A percentile compares a stretch with the other conserved stretches of the same genome.
phyloP scores from a whole-genome alignment of 2,113 vertebrate species.

The Todiramphus saurophagus region DNA sequence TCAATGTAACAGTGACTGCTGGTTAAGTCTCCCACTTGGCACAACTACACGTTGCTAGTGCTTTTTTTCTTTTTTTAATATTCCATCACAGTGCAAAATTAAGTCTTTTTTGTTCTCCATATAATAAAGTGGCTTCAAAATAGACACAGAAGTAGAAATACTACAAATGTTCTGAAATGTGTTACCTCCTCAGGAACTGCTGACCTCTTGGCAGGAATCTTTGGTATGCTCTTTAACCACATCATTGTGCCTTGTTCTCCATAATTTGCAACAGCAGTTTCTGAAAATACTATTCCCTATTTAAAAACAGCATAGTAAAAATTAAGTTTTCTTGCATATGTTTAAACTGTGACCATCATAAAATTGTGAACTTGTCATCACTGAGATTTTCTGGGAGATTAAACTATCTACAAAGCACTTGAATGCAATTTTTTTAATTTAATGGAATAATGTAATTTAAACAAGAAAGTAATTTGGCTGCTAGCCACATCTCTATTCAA shows the following conservation, averaged over 20 bases:
- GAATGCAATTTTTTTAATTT: neutral
- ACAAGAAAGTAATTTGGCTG: constrained; percentile 9
- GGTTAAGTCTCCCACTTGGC: neutral
- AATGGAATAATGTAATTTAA: neutral
- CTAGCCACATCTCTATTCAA: neutral
- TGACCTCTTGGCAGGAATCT: constrained; percentile 83
- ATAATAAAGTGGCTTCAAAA: neutral
- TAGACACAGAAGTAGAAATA: neutral
- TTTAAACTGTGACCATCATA: neutral
- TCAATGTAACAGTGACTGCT: neutral
- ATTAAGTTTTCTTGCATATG: neutral
- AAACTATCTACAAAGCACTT: neutral
- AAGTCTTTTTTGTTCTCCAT: neutral
- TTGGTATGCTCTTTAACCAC: constrained; percentile 72
- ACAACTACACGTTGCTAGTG: neutral
- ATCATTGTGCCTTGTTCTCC: constrained; percentile 75
- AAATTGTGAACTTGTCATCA: neutral
- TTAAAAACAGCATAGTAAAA: constrained; percentile 3
- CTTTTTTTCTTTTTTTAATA: neutral
- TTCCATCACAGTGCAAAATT: neutral
- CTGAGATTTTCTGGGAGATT: neutral
- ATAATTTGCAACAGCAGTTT: constrained; percentile 88
- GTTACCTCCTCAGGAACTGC: constrained; percentile 88
- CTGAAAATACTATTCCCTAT: constrained; percentile 86
- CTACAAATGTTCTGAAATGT: neutral